phyloP scores from a whole-genome alignment of 2,113 vertebrate genomes.

The Chascanopsetta lugubris region DNA sequence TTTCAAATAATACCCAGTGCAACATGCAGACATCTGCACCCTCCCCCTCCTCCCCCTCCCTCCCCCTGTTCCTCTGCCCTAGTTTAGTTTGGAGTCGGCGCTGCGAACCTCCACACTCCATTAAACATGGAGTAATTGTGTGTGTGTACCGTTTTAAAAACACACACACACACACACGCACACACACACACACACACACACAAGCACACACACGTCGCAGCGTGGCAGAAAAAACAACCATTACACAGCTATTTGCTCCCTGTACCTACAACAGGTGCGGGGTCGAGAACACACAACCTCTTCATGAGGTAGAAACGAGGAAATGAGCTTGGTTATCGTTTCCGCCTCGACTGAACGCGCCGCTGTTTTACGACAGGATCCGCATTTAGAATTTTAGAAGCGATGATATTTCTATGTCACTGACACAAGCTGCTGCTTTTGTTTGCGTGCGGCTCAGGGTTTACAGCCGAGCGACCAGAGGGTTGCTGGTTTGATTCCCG shows the following conservation, averaged over 20 bases:
- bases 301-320: constrained; percentile 45
- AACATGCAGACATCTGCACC: constrained; percentile 5
- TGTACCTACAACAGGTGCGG: constrained; percentile 30
- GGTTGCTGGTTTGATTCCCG: too few relatives aligned
- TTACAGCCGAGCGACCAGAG: too few relatives aligned
- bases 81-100: constrained; percentile 46
- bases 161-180: constrained; percentile 30
- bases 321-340: too few relatives aligned
- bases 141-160: constrained; percentile 60
- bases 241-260: constrained; percentile 61
- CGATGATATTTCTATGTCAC: too few relatives aligned
- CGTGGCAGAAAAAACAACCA: constrained; percentile 52
- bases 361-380: too few relatives aligned
- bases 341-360: too few relatives aligned
- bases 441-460: too few relatives aligned
- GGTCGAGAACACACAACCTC: constrained; percentile 32
- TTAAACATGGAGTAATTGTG: constrained; percentile 60
- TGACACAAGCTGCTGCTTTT: too few relatives aligned
- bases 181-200: too few relatives aligned
- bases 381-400: too few relatives aligned
- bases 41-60: constrained; percentile 20
- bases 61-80: constrained; percentile 27
- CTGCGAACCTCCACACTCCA: constrained; percentile 59
- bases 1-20: constrained; percentile 11
- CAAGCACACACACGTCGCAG: constrained; percentile 18